These are phyloP conservation scores for Beaufortia kweichowensis DNA, from an alignment of 2,113 vertebrate genomes.

Conservation along the genomic window DNA sequence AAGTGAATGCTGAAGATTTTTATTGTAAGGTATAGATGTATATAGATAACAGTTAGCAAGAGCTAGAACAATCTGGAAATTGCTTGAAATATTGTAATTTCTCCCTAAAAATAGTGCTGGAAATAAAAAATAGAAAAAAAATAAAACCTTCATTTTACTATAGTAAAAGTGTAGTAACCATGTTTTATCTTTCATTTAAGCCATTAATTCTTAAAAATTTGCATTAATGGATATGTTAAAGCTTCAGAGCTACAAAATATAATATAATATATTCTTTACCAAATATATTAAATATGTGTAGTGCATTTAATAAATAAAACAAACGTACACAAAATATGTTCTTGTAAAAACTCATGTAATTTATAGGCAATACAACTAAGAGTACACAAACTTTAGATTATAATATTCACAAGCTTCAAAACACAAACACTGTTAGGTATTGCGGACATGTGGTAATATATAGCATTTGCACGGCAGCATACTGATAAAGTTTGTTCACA, in stretches of 20 bases:
- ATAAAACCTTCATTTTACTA: too few species aligned
- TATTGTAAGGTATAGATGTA: too few species aligned
- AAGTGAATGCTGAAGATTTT: too few species aligned
- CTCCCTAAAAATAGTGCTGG: too few species aligned
- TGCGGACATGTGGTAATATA: background rate
- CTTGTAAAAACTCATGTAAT: background rate
- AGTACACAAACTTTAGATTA: background rate
- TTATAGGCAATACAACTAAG: background rate
- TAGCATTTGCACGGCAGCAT: background rate
- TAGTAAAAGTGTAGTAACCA: too few species aligned
- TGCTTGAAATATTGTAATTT: too few species aligned
- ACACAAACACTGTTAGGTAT: background rate
- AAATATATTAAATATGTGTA: background rate
- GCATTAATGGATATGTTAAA: background rate
- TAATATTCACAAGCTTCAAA: background rate
- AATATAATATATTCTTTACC: background rate
- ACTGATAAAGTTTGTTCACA: background rate
- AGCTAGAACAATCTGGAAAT: too few species aligned
- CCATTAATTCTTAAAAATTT: background rate
- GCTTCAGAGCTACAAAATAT: background rate
- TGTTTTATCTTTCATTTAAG: too few species aligned
- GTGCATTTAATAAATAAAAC: background rate
- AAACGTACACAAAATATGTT: background rate
- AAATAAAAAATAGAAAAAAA: too few species aligned
- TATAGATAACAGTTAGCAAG: too few species aligned